Conservation (phyloP, 2,888 invertebrate genomes). For the Eristalis pertinax region DNA sequence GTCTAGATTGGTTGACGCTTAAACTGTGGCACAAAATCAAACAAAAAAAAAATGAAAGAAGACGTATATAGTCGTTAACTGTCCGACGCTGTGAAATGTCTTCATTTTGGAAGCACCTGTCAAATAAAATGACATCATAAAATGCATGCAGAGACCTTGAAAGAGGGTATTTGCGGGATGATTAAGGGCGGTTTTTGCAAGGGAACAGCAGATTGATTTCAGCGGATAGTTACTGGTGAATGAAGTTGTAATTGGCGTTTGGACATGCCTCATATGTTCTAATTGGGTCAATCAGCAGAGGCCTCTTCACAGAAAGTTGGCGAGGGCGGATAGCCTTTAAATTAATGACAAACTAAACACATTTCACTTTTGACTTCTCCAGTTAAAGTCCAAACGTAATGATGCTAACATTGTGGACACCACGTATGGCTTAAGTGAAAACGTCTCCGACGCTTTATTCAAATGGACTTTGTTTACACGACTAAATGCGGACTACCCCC, state of each 20-base stretch:
- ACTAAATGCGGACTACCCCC: too few species aligned
- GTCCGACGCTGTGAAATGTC: conserved; percentile 23
- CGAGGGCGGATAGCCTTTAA: too few species aligned
- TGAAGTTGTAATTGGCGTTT: not conserved
- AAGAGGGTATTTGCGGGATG: not conserved
- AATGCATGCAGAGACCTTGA: not conserved
- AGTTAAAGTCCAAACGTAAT: too few species aligned
- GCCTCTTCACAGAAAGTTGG: too few species aligned
- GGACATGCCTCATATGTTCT: not conserved
- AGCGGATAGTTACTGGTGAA: not conserved
- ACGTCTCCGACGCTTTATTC: too few species aligned
- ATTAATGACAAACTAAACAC: too few species aligned
- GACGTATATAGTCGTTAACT: conserved; percentile 12
- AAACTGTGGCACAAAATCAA: conserved; percentile 2
- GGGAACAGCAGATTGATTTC: not conserved
- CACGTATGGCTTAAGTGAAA: too few species aligned
- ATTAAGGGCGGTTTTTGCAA: not conserved
- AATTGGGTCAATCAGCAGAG: not conserved
- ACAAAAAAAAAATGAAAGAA: not conserved
- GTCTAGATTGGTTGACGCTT: conserved; percentile 28
- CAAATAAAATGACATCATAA: not conserved
- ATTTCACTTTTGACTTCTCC: too few species aligned
- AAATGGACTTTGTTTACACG: too few species aligned
- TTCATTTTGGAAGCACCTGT: conserved; percentile 22
- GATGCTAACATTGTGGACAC: too few species aligned